Base-by-base conservation (phyloP, 2,888 invertebrate genomes). In the Enoplolaimus lenunculus region DNA sequence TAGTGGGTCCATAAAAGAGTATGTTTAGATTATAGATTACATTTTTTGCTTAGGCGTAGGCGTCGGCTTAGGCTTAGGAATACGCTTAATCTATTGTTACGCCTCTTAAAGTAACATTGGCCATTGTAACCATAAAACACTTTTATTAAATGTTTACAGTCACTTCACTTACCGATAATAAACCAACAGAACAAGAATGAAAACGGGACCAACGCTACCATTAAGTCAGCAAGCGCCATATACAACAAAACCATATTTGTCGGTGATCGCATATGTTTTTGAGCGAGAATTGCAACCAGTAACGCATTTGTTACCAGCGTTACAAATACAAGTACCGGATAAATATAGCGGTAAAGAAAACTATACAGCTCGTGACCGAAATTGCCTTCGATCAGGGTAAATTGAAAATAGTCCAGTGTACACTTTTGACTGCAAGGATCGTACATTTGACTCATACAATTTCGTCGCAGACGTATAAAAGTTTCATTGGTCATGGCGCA, bases 171-270 rank as follows among this genome's bases (percentile, higher is more conserved):
- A 45, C 75, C 74, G 67, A 77, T 57, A 26, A 78, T 78, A 45
- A 45, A 45, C 65, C 75, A 79, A 72, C 74, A 78, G 21, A 93
- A 87, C 67, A 92, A 87, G 87, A 91, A 91, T 0, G 92, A 92
- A 0, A 91, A 88, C 0, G 92, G 91, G 79, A 91, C 89, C 70
- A 91, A 85, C 78, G 92, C 88, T 0, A 93, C 94, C 81, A 93
- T 87, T 88, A 93, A 89, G 82, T 94, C 94, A 76, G 91, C 91
- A 1, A 94, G 85, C 0, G 93, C 93, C 92, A 94, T 94, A n/a
- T 90, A 90, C 86, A 91, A 88, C 1, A 93, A 86, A 0, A 93
- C 90, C n/a, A 89, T 87, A 82, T 93, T 93, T 2, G 93, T 93
- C 0, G 93, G 91, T 0, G 90, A 90, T 34, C 89, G 82, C 93